Evolutionary conservation across 2,113 vertebrate species (phyloP).

Genomic region (Lampris megalopsis): DNA sequence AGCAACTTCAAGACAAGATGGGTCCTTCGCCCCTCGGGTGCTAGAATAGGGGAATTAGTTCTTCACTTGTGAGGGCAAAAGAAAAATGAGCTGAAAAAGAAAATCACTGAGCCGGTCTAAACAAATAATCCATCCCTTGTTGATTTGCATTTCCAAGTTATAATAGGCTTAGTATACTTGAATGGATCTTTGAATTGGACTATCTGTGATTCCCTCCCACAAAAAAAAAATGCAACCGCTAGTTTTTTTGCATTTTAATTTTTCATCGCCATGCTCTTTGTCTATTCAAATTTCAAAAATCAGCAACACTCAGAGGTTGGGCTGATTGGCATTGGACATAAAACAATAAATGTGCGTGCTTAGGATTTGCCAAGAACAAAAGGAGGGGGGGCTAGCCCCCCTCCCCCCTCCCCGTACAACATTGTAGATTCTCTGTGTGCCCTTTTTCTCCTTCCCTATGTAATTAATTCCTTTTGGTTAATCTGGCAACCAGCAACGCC

Average conservation of each 20-base stretch:
- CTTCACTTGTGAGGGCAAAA: background rate
- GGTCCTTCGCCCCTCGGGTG: constrained; percentile 9
- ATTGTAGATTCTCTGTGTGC: background rate
- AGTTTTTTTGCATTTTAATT: background rate
- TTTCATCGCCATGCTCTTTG: background rate
- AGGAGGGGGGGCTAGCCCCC: background rate
- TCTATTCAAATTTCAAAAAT: background rate
- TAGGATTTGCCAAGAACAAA: background rate
- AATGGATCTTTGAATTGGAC: too few relatives aligned
- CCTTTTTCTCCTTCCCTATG: background rate
- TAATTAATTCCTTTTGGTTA: background rate
- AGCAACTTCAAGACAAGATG: constrained; percentile 7
- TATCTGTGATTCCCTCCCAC: too few relatives aligned
- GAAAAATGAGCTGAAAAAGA: background rate
- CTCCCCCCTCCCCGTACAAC: background rate
- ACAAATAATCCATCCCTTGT: background rate
- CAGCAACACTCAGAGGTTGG: too few relatives aligned
- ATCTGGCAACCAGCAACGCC: background rate
- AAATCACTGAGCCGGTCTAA: background rate
- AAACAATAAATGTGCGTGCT: background rate
- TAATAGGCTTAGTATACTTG: background rate
- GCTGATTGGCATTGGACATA: background rate
- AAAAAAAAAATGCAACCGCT: background rate
- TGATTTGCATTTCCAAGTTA: constrained; percentile 1
- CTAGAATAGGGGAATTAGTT: background rate